Percentiles rank a stretch among this genome's conserved stretches.
Conservation (phyloP, 1,140 invertebrate species). For the Gryon sp. region DNA sequence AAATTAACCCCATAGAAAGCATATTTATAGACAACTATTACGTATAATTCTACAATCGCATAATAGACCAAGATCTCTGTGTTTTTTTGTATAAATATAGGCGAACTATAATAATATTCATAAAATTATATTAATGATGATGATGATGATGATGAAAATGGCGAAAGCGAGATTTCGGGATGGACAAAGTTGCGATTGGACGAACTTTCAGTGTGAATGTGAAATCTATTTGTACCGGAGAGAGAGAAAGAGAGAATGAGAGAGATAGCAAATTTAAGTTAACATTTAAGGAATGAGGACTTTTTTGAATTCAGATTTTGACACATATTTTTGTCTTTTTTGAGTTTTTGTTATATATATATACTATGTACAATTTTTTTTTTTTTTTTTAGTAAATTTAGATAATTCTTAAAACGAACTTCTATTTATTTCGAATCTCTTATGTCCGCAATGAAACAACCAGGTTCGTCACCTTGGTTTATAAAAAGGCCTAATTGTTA, state of each 20-base stretch:
- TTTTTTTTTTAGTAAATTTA: no score
- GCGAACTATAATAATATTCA: conserved; percentile 40
- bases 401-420: no score
- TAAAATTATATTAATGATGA: no score
- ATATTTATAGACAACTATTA: conserved; percentile 65
- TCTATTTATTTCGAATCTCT: no score
- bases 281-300: conserved; percentile 5
- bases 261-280: conserved; percentile 1
- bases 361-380: no score
- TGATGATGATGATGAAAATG: no score
- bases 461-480: no score
- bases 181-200: conserved; percentile 19
- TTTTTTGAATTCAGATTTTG: no score
- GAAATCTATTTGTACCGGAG: conserved; percentile 25
- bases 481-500: no score
- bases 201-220: background rate
- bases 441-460: no score
- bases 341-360: no score
- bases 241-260: background rate
- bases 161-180: conserved; percentile 22
- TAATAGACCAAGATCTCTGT: conserved; percentile 77
- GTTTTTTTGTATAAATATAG: conserved; percentile 73
- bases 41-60: conserved; percentile 72
- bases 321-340: no score
- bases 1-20: conserved; percentile 71